Conservation (phyloP, 2,888 invertebrate genomes). For the Eupithecia subfuscata region DNA sequence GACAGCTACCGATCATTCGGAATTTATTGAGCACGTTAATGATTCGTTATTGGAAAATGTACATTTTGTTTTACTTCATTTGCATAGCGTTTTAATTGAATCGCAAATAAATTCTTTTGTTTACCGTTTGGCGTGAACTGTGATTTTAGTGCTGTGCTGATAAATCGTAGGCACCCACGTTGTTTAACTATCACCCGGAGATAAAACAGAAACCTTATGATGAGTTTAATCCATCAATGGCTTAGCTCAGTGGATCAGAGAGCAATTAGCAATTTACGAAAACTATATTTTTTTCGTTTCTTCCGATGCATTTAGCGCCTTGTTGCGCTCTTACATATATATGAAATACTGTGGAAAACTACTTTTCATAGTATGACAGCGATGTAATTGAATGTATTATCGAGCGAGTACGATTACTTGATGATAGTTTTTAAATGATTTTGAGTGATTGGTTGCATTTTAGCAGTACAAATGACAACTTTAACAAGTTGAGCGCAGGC, state of each 20-base stretch:
- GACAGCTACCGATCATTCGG: constrained; percentile 27
- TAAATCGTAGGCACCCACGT: neutral
- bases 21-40: constrained; percentile 37
- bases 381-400: too few relatives aligned
- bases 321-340: neutral
- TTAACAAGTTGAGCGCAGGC: too few relatives aligned
- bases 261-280: too few relatives aligned
- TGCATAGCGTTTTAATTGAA: constrained; percentile 33
- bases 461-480: too few relatives aligned
- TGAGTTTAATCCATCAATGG: neutral
- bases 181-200: neutral
- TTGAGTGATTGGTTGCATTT: too few relatives aligned
- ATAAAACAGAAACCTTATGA: neutral
- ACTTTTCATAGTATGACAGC: too few relatives aligned
- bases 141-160: constrained; percentile 3
- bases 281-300: neutral
- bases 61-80: constrained; percentile 32
- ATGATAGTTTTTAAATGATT: too few relatives aligned
- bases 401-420: too few relatives aligned
- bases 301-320: neutral
- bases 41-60: constrained; percentile 37
- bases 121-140: constrained; percentile 5
- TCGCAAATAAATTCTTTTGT: constrained; percentile 19
- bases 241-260: too few relatives aligned
- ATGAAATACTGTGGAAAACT: neutral